Evolutionary conservation across 2,797 vertebrate species (phyloP), one percentile per base, ranked within the genome.

Genomic region (Molossus molossus): DNA sequence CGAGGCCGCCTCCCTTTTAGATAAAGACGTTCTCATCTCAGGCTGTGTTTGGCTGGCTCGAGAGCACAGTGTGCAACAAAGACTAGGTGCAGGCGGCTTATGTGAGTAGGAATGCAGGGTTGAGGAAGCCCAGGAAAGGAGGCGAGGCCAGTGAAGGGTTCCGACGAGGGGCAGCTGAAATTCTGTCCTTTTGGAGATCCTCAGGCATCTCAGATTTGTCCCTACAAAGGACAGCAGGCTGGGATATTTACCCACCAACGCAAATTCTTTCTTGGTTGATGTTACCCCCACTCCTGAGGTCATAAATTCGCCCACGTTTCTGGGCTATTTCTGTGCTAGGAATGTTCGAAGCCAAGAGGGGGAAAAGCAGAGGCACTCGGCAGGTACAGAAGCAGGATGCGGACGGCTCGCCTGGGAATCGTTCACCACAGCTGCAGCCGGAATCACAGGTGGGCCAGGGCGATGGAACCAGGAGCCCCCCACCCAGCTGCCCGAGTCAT

Each of bases 271-370:
- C 64, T 53, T 40, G 48, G 29, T 50, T 62, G 37, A 27, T 33
- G 33, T 37, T 40, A 72, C 17, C 37, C 15, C 18, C 5, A 67
- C 48, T 25, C 27, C 37, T 2, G 1, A 92, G 29, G 11, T 90
- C 18, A 64, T 64, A 92, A 53, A 55, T 76, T 86, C 20, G 50
- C 12, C 9, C 62, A 40, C 17, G 33, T 83, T 84, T 62, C 81
- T 87, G 57, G 23, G 37, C 57, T 82, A 65, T 50, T 83, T 93
- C 27, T 67, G 45, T 48, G 50, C 77, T 79, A 45, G 72, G 21
- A 67, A 65, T 73, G 83, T 84, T 55, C 53, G 60, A 83, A 77
- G 40, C n/a, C 48, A 14, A 3, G 29, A 87, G 21, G 27, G 21
- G 72, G n/a, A 45, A 79, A 87, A 57, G 29, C 45, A 87, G 18